These are phyloP conservation scores for Lepidotrigona ventralis DNA, from an alignment of 1,140 invertebrate genomes.

Conservation along the genomic window DNA sequence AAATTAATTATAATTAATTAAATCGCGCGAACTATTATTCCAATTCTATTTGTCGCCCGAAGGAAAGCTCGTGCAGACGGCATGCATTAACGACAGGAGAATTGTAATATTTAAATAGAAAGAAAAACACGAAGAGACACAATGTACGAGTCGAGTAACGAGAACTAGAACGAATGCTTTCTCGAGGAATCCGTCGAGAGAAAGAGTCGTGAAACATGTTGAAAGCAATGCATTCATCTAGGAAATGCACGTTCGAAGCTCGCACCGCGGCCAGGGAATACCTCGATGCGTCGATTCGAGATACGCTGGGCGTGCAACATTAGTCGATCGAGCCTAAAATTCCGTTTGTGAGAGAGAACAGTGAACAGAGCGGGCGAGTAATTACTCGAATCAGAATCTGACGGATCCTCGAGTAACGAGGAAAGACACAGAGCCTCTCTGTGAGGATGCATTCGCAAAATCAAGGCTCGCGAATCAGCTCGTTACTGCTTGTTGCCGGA, in stretches of 20 bases:
- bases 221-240: not conserved
- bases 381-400: conserved; percentile 21
- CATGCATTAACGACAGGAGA: too few relatives aligned
- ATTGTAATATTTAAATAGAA: not conserved
- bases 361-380: not conserved
- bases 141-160: not conserved
- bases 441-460: not conserved
- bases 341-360: not conserved
- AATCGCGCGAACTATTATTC: too few relatives aligned
- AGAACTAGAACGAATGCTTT: not conserved
- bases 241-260: not conserved
- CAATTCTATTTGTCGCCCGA: too few relatives aligned
- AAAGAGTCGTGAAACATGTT: not conserved
- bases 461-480: not conserved
- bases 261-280: not conserved
- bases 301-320: not conserved
- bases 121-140: not conserved
- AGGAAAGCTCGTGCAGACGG: too few relatives aligned
- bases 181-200: not conserved
- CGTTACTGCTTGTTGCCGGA: not conserved
- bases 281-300: not conserved
- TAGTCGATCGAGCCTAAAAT: conserved; percentile 12
- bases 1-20: too few relatives aligned
- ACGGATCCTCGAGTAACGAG: conserved; percentile 5
- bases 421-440: not conserved